A percentile compares a stretch with the other conserved stretches of the same genome.
Evolutionary conservation across 2,888 invertebrate species (phyloP).

Genomic region (Ormyrus nitidulus): DNA sequence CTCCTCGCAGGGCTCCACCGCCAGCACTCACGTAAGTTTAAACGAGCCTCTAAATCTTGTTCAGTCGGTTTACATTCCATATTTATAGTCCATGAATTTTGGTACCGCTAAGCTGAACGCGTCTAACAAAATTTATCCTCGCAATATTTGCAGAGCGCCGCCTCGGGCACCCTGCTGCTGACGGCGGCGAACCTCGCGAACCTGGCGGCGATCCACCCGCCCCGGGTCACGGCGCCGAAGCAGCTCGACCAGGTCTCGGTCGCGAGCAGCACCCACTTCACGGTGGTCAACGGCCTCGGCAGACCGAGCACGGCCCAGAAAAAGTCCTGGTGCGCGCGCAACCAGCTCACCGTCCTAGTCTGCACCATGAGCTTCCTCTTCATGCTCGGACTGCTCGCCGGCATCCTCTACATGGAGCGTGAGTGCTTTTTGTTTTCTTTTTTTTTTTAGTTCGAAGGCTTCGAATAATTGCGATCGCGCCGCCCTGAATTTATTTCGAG

Average conservation of each 20-base stretch:
- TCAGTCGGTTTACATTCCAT: neutral
- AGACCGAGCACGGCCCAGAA: conserved; percentile 80
- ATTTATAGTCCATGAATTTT: neutral
- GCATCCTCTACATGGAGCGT: conserved; percentile 91
- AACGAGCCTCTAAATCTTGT: neutral
- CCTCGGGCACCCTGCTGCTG: conserved; percentile 86
- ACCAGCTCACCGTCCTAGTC: conserved; percentile 89
- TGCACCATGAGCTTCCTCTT: conserved; percentile 89
- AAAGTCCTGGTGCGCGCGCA: conserved; percentile 84
- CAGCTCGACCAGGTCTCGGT: conserved; percentile 84
- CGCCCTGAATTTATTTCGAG: neutral
- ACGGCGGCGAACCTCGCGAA: conserved; percentile 85
- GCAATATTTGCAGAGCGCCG: conserved; percentile 83
- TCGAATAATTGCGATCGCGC: no score
- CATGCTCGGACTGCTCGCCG: conserved; percentile 87
- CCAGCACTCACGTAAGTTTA: conserved; percentile 85
- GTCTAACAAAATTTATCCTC: neutral
- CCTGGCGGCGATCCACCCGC: conserved; percentile 74
- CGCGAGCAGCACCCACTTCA: conserved; percentile 92
- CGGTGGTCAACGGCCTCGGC: conserved; percentile 87
- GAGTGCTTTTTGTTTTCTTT: conserved; percentile 75
- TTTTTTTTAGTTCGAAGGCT: no score
- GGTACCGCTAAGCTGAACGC: no score
- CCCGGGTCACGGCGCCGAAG: conserved; percentile 72
- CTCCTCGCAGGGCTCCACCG: conserved; percentile 82